Evolutionary conservation across 1,140 invertebrate genomes (phyloP), one percentile per base, ranked within the genome.

Genomic region (Drosophila kurseongensis): DNA sequence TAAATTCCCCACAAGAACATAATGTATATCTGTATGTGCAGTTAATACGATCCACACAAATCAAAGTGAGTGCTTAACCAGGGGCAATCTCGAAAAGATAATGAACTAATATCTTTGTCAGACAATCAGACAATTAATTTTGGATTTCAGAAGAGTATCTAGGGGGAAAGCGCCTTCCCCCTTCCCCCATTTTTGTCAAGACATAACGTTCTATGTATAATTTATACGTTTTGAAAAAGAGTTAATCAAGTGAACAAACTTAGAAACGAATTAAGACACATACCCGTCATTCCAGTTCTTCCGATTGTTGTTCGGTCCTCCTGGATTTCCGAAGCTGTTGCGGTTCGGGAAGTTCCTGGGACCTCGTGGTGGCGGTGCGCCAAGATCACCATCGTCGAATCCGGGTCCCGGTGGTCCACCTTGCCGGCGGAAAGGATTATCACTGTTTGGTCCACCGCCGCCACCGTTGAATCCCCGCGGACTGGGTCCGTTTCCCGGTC

Each of bases 211-310:
- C 27, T 4, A 29, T 27, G 12, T 32, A 36, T n/a, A 16, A 7
- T 41, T n/a, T 27, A 13, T n/a, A 41, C 40, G 36, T 35, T 10
- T 8, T 4, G 4, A 40, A 12, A 66, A 32, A n/a, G 27, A 47
- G 27, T 68, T 45, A 54, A 38, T 63, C 45, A 32, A 44, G 52
- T 38, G 5, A 27, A 58, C 14, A 29, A 32, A 32, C 6, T 58
- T 47, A n/a, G 8, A 44, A 38, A 23, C 3, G 12, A 13, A 8
- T 23, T 41, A 60, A 16, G 29, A 77, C 68, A 89, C 84, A 75
- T 88, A 88, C 84, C 84, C 50, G 55, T 89, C 73, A 42, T 47
- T 6, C 75, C 83, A 80, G 27, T 69, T 65, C 23, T 77, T 88
- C 4, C 75, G 75, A 27, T 74, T 73, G 61, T 63, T 72, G 35